Percentiles rank a stretch among this genome's conserved stretches.
Conservation (phyloP, 2,888 invertebrate genomes). For the Hylaea fasciaria region DNA sequence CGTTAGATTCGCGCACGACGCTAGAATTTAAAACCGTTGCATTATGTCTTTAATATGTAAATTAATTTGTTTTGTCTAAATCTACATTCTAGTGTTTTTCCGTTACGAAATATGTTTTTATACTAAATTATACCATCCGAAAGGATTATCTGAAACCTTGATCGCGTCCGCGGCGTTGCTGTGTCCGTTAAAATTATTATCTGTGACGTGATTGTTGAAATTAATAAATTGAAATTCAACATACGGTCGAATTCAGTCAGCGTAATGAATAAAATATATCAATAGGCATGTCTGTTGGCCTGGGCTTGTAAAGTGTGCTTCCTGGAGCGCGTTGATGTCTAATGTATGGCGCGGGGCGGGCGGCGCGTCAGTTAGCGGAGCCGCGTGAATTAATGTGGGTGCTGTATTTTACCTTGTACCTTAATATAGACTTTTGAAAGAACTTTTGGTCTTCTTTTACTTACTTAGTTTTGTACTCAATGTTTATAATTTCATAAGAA, state of each 20-base stretch:
- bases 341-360: conserved; percentile 48
- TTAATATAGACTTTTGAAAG: conserved; percentile 2
- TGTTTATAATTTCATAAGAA: background rate
- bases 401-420: background rate
- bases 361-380: background rate
- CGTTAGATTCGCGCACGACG: conserved; percentile 5
- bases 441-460: background rate
- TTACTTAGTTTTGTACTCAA: background rate
- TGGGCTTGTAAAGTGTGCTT: background rate
- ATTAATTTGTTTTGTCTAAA: conserved; percentile 21
- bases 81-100: conserved; percentile 21
- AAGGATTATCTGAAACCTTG: background rate
- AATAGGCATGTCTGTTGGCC: background rate
- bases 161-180: background rate
- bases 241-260: too few relatives aligned
- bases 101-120: background rate
- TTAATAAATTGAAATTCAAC: too few relatives aligned
- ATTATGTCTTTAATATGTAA: conserved; percentile 26
- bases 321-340: conserved; percentile 74
- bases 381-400: background rate
- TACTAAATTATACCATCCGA: background rate
- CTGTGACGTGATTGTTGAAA: too few relatives aligned
- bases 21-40: conserved; percentile 24
- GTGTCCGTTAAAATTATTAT: too few relatives aligned
- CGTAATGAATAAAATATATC: too few relatives aligned